A percentile compares a stretch with the other conserved stretches of the same genome.
Evolutionary conservation across 2,888 invertebrate genomes (phyloP).

Genomic region (Erebia palarica): DNA sequence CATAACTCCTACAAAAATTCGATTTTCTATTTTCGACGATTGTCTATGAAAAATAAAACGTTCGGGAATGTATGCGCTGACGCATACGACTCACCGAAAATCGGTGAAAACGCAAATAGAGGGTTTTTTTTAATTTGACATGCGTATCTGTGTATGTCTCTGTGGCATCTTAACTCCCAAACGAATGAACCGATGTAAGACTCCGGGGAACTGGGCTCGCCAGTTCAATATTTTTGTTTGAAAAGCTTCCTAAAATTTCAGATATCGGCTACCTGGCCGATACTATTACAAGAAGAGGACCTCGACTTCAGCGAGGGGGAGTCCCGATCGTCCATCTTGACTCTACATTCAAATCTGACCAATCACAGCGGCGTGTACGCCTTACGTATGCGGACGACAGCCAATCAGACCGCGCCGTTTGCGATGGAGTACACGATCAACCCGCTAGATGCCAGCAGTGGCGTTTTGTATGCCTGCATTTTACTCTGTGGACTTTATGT

Average conservation of each 20-base stretch:
- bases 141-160: too few species aligned
- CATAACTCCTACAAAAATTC: too few species aligned
- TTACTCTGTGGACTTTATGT: conserved; percentile 89
- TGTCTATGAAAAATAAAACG: too few species aligned
- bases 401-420: conserved; percentile 57
- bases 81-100: too few species aligned
- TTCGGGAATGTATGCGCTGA: too few species aligned
- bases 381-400: conserved; percentile 52
- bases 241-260: conserved; percentile 43
- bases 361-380: conserved; percentile 44
- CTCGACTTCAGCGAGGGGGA: conserved; percentile 83
- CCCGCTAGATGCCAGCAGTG: conserved; percentile 85
- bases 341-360: conserved; percentile 48
- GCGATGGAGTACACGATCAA: conserved; percentile 80
- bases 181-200: background rate
- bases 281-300: conserved; percentile 82
- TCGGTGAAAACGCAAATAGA: too few species aligned
- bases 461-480: conserved; percentile 87
- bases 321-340: conserved; percentile 65
- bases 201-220: too few species aligned
- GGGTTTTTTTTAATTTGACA: too few species aligned
- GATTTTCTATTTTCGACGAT: too few species aligned
- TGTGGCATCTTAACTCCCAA: too few species aligned
- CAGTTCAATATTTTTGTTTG: background rate
- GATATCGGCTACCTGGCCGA: conserved; percentile 80